phyloP scores from a whole-genome alignment of 2,888 invertebrate species.

The Eulithis testata region DNA sequence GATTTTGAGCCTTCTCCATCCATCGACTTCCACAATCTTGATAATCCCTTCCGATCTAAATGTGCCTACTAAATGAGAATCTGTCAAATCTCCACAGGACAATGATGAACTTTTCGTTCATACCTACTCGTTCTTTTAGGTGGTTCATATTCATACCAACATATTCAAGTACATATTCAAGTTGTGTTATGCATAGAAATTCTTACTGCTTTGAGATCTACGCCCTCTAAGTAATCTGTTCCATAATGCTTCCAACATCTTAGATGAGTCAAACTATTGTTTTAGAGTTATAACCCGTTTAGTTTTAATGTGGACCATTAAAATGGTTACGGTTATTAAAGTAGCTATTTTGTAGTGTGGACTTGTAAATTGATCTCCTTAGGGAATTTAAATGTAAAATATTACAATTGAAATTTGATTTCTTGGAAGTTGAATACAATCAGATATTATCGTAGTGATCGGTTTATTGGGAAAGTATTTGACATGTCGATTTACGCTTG shows the following conservation, averaged over 20 bases:
- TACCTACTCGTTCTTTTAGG: too few relatives aligned
- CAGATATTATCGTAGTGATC: conserved; percentile 18
- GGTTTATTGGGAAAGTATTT: conserved; percentile 6
- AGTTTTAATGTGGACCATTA: conserved; percentile 28
- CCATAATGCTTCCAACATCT: conserved; percentile 26
- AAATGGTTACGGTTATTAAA: conserved; percentile 29
- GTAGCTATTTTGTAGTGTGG: conserved; percentile 23
- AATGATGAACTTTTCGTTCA: too few relatives aligned
- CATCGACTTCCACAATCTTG: too few relatives aligned
- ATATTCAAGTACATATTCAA: too few relatives aligned
- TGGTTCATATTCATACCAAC: too few relatives aligned
- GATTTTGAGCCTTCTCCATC: too few relatives aligned
- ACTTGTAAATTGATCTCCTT: conserved; percentile 25
- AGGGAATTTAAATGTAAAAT: conserved; percentile 14
- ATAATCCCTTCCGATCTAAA: too few relatives aligned
- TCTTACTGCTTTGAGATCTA: background rate
- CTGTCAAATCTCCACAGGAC: too few relatives aligned
- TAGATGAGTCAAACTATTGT: conserved; percentile 27
- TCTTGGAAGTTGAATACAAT: conserved; percentile 12
- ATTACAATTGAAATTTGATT: conserved; percentile 13
- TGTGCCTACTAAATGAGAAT: too few relatives aligned
- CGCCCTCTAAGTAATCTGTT: conserved; percentile 16
- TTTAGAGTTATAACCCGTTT: conserved; percentile 29
- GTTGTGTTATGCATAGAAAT: background rate
- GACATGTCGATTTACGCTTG: background rate